Evolutionary conservation across 2,797 vertebrate genomes (phyloP), one percentile per base, ranked within the genome.

Genomic region (Lycodopsis pacificus): DNA sequence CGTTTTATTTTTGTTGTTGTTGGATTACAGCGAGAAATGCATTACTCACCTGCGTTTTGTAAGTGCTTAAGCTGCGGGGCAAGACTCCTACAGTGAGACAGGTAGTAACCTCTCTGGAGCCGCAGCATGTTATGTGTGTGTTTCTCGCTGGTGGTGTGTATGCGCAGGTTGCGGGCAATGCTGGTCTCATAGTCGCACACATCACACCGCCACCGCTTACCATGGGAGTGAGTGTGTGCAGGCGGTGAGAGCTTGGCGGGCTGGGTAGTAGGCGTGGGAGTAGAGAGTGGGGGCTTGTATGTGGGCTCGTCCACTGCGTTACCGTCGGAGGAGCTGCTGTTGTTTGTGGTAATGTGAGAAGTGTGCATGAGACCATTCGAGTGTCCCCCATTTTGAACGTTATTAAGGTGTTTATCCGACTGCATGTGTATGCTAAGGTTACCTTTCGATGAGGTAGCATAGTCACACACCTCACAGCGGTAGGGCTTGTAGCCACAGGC

Each of bases 371-470:
- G 96, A 92, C 0, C 94, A 88, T 0, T 89, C 0, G 92, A 70
- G 48, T 81, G 82, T 56, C 92, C 92, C 93, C 96, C 98, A 94
- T 93, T 98, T 92, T 99, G 98, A 94, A 99, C 98, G 86, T 99
- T 99, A 93, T 99, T 99, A 86, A 99, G 97, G 95, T 99, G 98
- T 96, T 99, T 99, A 94, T 99, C 98, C 0, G 98, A 99, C 97
- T 99, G 98, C 98, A 99, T 99, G 94, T 99, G 98, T 92, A 99
- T 99, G 96, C 98, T 99, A 92, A 99, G 97, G 96, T 99, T 99
- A 95, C 98, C 98, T 96, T 99, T 99, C 88, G 98, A 99, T 77
- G 98, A 99, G 79, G 98, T 99, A 90, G 98, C 99, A 92, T 99
- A 99, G 95, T 99, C 98, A 91, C 98, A 99, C 85, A 98, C 98